Evolutionary conservation across 2,113 vertebrate genomes (phyloP).

Genomic region (Numenius arquata): DNA sequence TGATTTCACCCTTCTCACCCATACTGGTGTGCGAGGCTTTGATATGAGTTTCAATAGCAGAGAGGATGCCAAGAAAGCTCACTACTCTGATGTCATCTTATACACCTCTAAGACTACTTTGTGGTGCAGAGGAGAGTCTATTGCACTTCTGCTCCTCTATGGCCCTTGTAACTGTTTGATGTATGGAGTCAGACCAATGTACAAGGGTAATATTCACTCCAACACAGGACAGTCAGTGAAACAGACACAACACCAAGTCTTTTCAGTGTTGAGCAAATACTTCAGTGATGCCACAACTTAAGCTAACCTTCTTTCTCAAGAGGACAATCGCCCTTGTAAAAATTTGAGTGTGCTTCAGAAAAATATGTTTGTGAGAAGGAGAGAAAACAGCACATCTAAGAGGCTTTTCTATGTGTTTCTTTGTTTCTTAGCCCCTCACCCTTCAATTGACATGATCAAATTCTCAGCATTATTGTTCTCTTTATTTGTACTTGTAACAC

Average conservation of each 20-base stretch:
- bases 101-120: neutral
- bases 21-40: neutral
- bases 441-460: neutral
- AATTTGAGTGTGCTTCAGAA: neutral
- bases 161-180: neutral
- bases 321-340: neutral
- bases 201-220: neutral
- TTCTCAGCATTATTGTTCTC: neutral
- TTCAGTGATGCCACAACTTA: neutral
- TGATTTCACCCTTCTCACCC: neutral
- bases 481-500: neutral
- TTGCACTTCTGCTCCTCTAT: neutral
- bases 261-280: neutral
- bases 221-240: neutral
- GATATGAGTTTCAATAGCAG: neutral
- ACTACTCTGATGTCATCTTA: neutral
- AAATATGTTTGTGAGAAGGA: neutral
- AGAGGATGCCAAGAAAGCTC: neutral
- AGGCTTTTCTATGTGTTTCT: neutral
- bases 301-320: neutral
- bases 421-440: neutral
- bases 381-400: neutral
- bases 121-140: neutral
- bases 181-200: neutral
- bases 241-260: neutral